Evolutionary conservation across 2,113 vertebrate genomes (phyloP).

Genomic region (Neolamprologus modestus): DNA sequence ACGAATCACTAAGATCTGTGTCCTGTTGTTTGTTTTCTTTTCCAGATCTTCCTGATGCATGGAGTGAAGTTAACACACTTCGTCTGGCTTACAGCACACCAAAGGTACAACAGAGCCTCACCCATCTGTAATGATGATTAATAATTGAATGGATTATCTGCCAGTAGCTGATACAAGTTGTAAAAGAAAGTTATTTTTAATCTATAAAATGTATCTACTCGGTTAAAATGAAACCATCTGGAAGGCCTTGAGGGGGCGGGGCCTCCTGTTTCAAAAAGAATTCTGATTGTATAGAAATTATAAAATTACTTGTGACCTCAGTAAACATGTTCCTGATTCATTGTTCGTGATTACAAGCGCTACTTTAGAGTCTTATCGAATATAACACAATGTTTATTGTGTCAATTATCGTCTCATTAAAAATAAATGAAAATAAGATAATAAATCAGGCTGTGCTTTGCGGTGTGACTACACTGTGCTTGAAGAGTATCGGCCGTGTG

Average conservation of each 20-base stretch:
- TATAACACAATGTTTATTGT: not conserved
- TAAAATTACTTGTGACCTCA: not conserved
- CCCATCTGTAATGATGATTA: not conserved
- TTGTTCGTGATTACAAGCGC: not conserved
- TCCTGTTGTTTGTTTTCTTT: not conserved
- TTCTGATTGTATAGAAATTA: not conserved
- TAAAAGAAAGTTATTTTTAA: not conserved
- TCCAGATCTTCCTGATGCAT: slow-evolving; percentile 73
- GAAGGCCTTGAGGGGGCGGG: not conserved
- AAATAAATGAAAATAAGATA: not conserved
- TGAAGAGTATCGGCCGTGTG: accelerated
- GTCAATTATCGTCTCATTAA: not conserved
- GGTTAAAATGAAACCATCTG: accelerated
- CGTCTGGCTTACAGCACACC: slow-evolving; percentile 81
- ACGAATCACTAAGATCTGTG: not conserved
- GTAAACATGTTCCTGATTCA: not conserved
- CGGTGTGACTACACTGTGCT: not conserved
- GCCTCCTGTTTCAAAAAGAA: not conserved
- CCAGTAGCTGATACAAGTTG: not conserved
- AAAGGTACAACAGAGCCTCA: slow-evolving; percentile 68
- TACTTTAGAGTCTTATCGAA: not conserved
- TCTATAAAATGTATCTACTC: not conserved
- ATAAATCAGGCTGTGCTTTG: not conserved
- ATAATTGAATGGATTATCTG: not conserved
- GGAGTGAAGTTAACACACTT: slow-evolving; percentile 83